Base-by-base conservation (phyloP, 2,113 vertebrate species). In the Antechinus stuartii region DNA sequence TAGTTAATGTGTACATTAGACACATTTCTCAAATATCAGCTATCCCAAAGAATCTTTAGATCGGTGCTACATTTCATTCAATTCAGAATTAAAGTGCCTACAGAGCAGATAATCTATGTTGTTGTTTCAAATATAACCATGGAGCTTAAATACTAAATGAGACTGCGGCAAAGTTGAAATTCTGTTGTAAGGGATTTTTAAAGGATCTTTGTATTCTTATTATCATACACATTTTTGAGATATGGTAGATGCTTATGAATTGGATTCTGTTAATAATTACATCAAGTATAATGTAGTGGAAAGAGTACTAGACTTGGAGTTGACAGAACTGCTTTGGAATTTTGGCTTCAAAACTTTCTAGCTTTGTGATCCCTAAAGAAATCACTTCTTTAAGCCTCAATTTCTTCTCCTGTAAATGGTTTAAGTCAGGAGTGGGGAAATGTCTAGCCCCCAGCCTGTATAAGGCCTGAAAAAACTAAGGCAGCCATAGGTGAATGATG, bases 91-190 rank as follows among this genome's bases (percentile, higher is more conserved):
- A 46, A 8, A 30, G n/a, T 50, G 30, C 54, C 30, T 8, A 84
- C n/a, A 42, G 19, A 84, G n/a, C 16, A 42, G 0, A 95, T 61
- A 42, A 93, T 94, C 26, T 92, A 92, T 94, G 22, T 84, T 23
- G 42, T 90, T 92, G 90, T 94, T 68, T 89, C 94, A 95, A 96
- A 57, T 84, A 96, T 68, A 95, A 93, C 27, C 68, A 84, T 42
- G 7, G 22, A 84, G n/a, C 23, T 84, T 84, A 42, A 16, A 2
- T 23, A 84, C 19, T 84, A 84, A 84, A 42, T 84, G 68, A 84
- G 68, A 84, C n/a, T 89, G 12, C 92, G 1, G 47, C 12, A 93
- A 95, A 94, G 6, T 90, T 96, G 89, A 90, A 7, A 92, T 91
- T 95, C 14, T 93, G n/a, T 47, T 91, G 0, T 47, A 26, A 55